Evolutionary conservation across 2,888 invertebrate genomes (phyloP), one percentile per base, ranked within the genome.

Genomic region (Melinaea marsaeus): DNA sequence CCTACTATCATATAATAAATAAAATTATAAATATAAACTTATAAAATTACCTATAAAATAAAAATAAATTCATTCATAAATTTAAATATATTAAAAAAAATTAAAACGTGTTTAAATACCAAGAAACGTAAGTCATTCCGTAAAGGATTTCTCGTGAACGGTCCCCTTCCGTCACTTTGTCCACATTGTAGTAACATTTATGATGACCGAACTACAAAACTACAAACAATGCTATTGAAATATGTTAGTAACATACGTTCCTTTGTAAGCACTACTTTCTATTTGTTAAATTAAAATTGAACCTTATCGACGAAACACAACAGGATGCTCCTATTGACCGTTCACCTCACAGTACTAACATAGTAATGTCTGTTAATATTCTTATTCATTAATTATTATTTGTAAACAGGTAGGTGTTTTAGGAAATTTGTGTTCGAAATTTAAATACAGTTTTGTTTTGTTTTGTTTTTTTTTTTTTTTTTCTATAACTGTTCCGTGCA

Each of bases 91-190:
- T 11, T 13, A 46, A 46, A 46, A 6, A 4, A n/a, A 22, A 22
- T 22, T 7, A 48, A 48, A 6, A n/a, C 22, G n/a, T n/a, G 32
- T 32, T 9, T 51, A 32, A 32, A 22, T 32, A 51, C 22, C 13
- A 32, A 51, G 6, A 51, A 51, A 51, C 32, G 3, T 51, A 32
- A 51, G 32, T 51, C 11, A 4, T 32, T 9, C 32, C 9, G 51
- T 51, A 51, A 51, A 51, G 22, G 51, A 51, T 32, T 51, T 51
- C 51, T 51, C 6, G 9, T 51, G 51, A 51, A 32, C 51, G 32
- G 32, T 56, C 57, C n/a, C 55, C 64, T 64, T 66, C 64, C 66
- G 66, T 57, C 60, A 58, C 58, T 62, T 64, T 63, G 58, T 47
- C 33, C 56, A 37, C 48, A 45, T 58, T 6, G 51, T 34, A 57